Evolutionary conservation across 1,140 invertebrate genomes (phyloP).

Genomic region (Maniola jurtina): DNA sequence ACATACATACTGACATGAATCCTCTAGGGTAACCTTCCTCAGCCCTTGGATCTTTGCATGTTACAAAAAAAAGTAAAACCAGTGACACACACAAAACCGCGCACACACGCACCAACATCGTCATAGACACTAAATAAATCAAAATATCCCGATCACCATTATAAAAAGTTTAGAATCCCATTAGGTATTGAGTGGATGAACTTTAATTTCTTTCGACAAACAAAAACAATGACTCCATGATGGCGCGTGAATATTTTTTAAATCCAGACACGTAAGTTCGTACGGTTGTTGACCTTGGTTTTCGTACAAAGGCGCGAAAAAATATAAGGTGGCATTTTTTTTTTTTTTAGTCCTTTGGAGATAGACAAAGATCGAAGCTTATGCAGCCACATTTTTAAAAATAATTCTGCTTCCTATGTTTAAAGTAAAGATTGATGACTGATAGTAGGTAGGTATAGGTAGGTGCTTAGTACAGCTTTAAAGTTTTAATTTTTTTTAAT

Average conservation of each 20-base stretch:
- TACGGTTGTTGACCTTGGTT: constrained; percentile 27
- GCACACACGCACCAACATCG: constrained; percentile 22
- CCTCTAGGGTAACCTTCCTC: constrained; percentile 60
- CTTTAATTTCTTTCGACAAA: constrained; percentile 21
- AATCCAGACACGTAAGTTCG: constrained; percentile 23
- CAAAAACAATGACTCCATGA: constrained; percentile 27
- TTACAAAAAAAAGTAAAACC: constrained; percentile 32
- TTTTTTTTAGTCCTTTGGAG: not conserved
- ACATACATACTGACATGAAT: constrained; percentile 66
- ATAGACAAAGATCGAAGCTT: not conserved
- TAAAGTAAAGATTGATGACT: not conserved
- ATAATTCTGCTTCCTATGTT: not conserved
- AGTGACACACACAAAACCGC: constrained; percentile 33
- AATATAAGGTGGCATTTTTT: constrained; percentile 13
- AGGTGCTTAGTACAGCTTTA: too few relatives aligned
- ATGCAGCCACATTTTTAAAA: not conserved
- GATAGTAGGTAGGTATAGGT: not conserved
- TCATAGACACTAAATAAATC: constrained; percentile 14
- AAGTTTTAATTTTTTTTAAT: not conserved
- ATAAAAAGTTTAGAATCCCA: constrained; percentile 10
- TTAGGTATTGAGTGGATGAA: constrained; percentile 2
- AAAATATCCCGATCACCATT: constrained; percentile 9
- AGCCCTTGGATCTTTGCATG: constrained; percentile 30
- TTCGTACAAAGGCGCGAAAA: constrained; percentile 31
- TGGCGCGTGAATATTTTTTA: constrained; percentile 30